A percentile compares a stretch with the other conserved stretches of the same genome.
These are phyloP conservation scores for Sarcophilus harrisii DNA, from an alignment of 2,797 vertebrate species.

Conservation along the genomic window DNA sequence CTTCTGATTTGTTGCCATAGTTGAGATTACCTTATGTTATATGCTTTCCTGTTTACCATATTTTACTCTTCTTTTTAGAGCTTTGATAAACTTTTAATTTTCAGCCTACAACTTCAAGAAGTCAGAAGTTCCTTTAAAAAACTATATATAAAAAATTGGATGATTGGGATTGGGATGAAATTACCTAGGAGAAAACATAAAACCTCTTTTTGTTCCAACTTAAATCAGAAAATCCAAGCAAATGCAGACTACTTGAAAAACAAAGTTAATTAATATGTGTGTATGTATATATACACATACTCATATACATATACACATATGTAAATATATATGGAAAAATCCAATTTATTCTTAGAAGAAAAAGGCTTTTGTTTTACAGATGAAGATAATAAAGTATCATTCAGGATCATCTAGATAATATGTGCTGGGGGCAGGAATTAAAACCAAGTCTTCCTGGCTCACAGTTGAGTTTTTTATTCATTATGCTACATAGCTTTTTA, in stretches of 20 bases:
- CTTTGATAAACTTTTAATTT: background rate
- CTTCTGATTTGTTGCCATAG: background rate
- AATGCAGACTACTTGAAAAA: slow-evolving; percentile 32
- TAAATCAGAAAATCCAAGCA: slow-evolving; percentile 8
- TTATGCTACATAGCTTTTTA: slow-evolving; percentile 1
- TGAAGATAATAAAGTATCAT: slow-evolving; percentile 28
- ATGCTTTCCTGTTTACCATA: background rate
- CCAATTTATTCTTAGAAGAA: slow-evolving; percentile 1
- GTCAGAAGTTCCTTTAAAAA: background rate
- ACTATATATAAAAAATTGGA: background rate
- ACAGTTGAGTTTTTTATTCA: background rate
- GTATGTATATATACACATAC: no score
- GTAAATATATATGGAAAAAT: slow-evolving; percentile 25
- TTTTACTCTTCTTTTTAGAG: background rate
- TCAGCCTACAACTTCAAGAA: background rate
- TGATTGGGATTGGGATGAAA: background rate
- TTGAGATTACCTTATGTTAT: background rate
- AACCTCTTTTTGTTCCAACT: background rate
- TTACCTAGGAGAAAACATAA: background rate
- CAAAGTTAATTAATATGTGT: slow-evolving; percentile 22
- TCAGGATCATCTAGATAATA: slow-evolving; percentile 46
- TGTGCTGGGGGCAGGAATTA: background rate
- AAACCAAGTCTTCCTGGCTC: no score
- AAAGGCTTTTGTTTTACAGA: slow-evolving; percentile 18
- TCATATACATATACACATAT: no score